Conservation (phyloP, 2,113 vertebrate species). For the Pteruthius melanotis region DNA sequence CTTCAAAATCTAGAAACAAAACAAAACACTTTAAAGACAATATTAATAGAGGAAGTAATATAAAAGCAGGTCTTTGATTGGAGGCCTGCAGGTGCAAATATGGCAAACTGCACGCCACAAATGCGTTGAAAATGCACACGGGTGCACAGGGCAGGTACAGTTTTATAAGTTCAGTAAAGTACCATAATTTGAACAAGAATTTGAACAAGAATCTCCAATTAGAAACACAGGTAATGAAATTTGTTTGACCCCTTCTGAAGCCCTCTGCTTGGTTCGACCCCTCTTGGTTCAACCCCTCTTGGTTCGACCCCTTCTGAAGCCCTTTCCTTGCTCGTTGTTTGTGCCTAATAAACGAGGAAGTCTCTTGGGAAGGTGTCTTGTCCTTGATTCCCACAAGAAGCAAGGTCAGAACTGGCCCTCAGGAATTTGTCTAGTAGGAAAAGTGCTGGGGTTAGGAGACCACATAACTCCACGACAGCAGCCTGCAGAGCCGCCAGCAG, state of each 20-base stretch:
- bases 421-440: too few relatives aligned
- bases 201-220: neutral
- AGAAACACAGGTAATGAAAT: neutral
- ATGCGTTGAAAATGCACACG: rapidly evolving
- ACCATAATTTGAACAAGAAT: too few relatives aligned
- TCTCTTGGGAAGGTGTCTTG: neutral
- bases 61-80: neutral
- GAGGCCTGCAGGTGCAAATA: neutral
- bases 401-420: neutral
- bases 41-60: neutral
- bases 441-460: neutral
- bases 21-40: neutral
- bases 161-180: neutral
- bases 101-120: rapidly evolving
- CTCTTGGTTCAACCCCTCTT: too few relatives aligned
- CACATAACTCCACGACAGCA: too few relatives aligned
- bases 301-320: too few relatives aligned
- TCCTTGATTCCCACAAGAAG: neutral
- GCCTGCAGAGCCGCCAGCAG: rapidly evolving
- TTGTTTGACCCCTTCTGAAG: neutral
- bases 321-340: too few relatives aligned
- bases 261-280: too few relatives aligned
- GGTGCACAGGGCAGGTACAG: too few relatives aligned
- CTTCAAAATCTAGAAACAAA: neutral
- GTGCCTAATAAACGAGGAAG: too few relatives aligned